Percentiles rank a stretch among this genome's conserved stretches.
These are phyloP conservation scores for Spodoptera exigua DNA, from an alignment of 2,888 invertebrate genomes.

Conservation along the genomic window DNA sequence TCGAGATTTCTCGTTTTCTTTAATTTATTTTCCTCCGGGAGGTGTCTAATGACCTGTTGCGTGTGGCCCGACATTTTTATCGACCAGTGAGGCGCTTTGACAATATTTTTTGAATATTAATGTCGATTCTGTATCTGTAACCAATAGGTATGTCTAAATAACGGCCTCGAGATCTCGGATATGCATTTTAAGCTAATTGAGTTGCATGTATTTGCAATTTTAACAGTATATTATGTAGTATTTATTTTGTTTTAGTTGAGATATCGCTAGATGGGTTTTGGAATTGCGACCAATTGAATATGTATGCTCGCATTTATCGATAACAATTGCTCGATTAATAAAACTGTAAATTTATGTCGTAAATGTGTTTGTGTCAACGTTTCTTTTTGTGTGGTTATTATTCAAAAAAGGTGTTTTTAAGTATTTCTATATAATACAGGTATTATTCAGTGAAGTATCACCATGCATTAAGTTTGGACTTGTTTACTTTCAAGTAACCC, in stretches of 20 bases:
- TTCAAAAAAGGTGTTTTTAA: slow-evolving; percentile 20
- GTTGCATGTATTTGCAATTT: slow-evolving; percentile 65
- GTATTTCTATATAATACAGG: slow-evolving; percentile 1
- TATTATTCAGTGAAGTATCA: too few species aligned
- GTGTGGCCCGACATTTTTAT: slow-evolving; percentile 88
- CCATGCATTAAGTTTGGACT: too few species aligned
- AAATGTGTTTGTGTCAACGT: slow-evolving; percentile 40
- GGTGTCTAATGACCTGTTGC: slow-evolving; percentile 88
- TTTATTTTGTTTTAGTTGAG: slow-evolving; percentile 50
- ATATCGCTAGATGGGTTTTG: slow-evolving; percentile 53
- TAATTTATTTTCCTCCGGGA: slow-evolving; percentile 87
- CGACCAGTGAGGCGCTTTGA: slow-evolving; percentile 83
- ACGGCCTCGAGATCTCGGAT: slow-evolving; percentile 52
- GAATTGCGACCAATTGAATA: slow-evolving; percentile 55
- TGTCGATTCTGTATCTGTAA: slow-evolving; percentile 79
- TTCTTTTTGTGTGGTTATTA: slow-evolving; percentile 22
- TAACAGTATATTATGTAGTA: slow-evolving; percentile 45
- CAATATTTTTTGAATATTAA: slow-evolving; percentile 87
- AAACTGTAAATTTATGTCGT: slow-evolving; percentile 61
- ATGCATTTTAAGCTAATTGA: slow-evolving; percentile 68
- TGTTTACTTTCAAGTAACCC: too few species aligned
- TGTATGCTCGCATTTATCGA: slow-evolving; percentile 44
- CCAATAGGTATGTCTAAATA: slow-evolving; percentile 67
- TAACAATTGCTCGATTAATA: slow-evolving; percentile 54
- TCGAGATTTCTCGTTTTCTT: slow-evolving; percentile 87